Base-by-base conservation (phyloP, 1,140 invertebrate species). In the Calliphora vicina region DNA sequence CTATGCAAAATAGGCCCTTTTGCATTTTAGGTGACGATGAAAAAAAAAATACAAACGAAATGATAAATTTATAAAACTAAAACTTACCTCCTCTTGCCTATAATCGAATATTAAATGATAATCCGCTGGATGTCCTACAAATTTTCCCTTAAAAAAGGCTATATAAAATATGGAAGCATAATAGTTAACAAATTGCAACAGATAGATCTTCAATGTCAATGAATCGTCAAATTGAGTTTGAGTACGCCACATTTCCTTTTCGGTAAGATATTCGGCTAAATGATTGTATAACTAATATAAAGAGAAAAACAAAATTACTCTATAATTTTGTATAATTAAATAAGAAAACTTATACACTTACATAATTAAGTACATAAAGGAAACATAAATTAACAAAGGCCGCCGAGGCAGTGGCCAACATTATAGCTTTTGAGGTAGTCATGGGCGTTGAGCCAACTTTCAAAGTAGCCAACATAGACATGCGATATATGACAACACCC, bases 111-210 rank as follows among this genome's bases (percentile, higher is more conserved):
- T 91, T 26, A 93, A 92, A 83, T 94, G 95, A 86, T 97, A 97
- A 43, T 94, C 91, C 6, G 94, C 95, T 0, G 97, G 97, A 88
- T 95, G 94, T 0, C 97, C 97, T n/a, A 97, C 93, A 86, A 96
- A 96, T 91, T 97, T 98, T 67, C 98, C 98, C 91, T 99, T 99
- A 86, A 99, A 96, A 92, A 99, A 99, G 0, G 98, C 98, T 87
- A 99, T 98, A 88, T 99, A 99, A 92, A 99, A 98, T 89, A 99
- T 98, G 1, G 97, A 98, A 25, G 98, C 97, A 91, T 99, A 99
- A 91, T 99, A 99, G 91, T 99, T 99, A 43, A 99, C 96, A 92
- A 99, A 99, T 92, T 99, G 97, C 50, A 99, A 93, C 10, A 99
- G 91, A 91, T 99, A 99, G 86, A 99, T 98, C 92, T 99, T 99